Percentiles rank a stretch among this genome's conserved stretches.
phyloP scores from a whole-genome alignment of 2,888 invertebrate species.

The Drosophila niveifrons region DNA sequence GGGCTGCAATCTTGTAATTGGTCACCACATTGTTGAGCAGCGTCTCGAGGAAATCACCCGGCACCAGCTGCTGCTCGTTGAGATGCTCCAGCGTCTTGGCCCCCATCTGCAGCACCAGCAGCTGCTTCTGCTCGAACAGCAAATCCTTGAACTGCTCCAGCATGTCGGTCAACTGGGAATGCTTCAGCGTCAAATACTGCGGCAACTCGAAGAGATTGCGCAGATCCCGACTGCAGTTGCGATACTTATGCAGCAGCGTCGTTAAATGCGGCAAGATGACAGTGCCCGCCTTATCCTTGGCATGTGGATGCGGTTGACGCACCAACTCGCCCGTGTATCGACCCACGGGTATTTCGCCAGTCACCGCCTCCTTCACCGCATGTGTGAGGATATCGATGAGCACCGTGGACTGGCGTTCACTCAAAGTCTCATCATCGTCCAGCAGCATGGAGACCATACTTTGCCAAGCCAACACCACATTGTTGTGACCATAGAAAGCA shows the following conservation, averaged over 20 bases:
- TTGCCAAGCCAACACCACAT: conserved; percentile 48
- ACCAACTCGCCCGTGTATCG: conserved; percentile 52
- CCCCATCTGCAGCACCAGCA: conserved; percentile 36
- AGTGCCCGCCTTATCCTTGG: conserved; percentile 17
- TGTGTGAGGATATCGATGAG: conserved; percentile 59
- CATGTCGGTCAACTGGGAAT: neutral
- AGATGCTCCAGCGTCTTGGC: conserved; percentile 39
- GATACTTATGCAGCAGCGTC: conserved; percentile 24
- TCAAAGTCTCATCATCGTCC: neutral
- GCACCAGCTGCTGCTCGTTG: neutral
- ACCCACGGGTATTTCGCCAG: conserved; percentile 57
- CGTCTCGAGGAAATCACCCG: neutral
- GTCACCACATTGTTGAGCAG: conserved; percentile 45
- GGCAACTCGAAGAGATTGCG: conserved; percentile 55
- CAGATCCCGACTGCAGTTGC: conserved; percentile 1
- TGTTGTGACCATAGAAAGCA: conserved; percentile 35
- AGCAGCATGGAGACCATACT: conserved; percentile 54
- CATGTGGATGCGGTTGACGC: conserved; percentile 8
- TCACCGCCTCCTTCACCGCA: conserved; percentile 55
- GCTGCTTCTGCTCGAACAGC: conserved; percentile 8
- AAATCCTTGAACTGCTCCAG: conserved; percentile 2
- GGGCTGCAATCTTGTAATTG: conserved; percentile 37
- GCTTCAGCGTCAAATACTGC: conserved; percentile 15
- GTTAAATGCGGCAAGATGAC: conserved; percentile 26
- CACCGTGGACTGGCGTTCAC: neutral